Base-by-base conservation (phyloP, 2,797 vertebrate species). In the Morus bassanus region DNA sequence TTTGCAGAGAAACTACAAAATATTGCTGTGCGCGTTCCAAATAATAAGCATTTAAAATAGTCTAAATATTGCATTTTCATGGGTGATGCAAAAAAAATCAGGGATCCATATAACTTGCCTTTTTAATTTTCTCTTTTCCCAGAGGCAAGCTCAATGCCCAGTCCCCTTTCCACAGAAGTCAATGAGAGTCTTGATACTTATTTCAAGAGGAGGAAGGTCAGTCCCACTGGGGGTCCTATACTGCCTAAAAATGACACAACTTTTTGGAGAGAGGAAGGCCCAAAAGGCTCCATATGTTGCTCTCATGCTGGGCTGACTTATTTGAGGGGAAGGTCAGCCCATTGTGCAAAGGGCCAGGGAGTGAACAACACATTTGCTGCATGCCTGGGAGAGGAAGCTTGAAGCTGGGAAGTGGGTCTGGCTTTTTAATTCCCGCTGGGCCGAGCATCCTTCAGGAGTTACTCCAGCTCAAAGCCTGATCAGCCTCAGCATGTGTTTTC, bases 1-100 rank as follows among this genome's bases (percentile, higher is more conserved):
- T 73, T 93, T 88, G 65, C 76, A 92, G 54, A 90, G 67, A 93
- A 95, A 92, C n/a, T 65, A 63, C 19, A 83, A 94, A 94, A 76
- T 75, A 75, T 30, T 51, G 9, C 27, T 79, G 10, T n/a, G 18
- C 1, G 0, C 56, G 37, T 90, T 96, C 50, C 72, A 93, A 48
- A 19, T 45, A 79, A 79, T 56, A 72, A 59, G 43, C 59, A 89
- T 93, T 94, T 81, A 23, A 93, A 74, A 86, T 80, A 75, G 51
- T 25, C 65, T 91, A 93, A 96, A 94, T 93, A 83, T 51, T 95
- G 24, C 10, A 76, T 95, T 88, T 93, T 22, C 57, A 59, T 83
- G 73, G 93, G 35, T 89, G 94, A 88, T 79, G 68, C n/a, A n/a
- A n/a, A n/a, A n/a, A n/a, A n/a, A n/a, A n/a, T 35, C 60, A 67